A percentile compares a stretch with the other conserved stretches of the same genome.
These are phyloP conservation scores for Antheraea yamamai DNA, from an alignment of 2,888 invertebrate species.

Conservation along the genomic window DNA sequence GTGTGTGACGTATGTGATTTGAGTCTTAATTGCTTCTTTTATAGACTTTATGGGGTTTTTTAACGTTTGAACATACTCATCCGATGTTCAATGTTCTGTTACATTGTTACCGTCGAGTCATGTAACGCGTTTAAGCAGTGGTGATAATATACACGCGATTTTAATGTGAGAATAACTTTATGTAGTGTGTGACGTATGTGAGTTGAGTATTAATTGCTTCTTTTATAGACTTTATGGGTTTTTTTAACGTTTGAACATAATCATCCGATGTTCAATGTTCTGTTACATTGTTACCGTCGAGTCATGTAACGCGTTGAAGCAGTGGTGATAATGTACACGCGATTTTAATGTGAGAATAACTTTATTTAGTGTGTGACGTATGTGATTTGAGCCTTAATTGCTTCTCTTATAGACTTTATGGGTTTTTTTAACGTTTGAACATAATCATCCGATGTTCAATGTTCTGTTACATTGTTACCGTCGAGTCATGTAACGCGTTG, in stretches of 20 bases:
- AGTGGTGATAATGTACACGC: conserved; percentile 38
- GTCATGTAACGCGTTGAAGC: conserved; percentile 43
- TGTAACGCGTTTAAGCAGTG: conserved; percentile 37
- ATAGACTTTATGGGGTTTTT: no score
- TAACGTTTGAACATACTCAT: no score
- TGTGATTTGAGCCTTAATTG: no score
- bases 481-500: conserved; percentile 43
- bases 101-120: conserved; percentile 50
- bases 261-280: no score
- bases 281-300: conserved; percentile 44
- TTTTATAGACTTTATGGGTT: no score
- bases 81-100: background rate
- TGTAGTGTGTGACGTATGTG: background rate
- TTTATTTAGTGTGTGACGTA: background rate
- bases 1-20: background rate
- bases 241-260: no score
- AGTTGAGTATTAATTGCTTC: no score
- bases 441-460: no score
- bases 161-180: background rate
- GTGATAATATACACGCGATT: conserved; percentile 37
- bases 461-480: conserved; percentile 39
- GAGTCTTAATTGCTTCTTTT: no score
- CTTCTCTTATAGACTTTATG: no score
- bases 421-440: no score
- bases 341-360: background rate